Conservation (phyloP, 2,797 vertebrate species). For the Microcaecilia unicolor region DNA sequence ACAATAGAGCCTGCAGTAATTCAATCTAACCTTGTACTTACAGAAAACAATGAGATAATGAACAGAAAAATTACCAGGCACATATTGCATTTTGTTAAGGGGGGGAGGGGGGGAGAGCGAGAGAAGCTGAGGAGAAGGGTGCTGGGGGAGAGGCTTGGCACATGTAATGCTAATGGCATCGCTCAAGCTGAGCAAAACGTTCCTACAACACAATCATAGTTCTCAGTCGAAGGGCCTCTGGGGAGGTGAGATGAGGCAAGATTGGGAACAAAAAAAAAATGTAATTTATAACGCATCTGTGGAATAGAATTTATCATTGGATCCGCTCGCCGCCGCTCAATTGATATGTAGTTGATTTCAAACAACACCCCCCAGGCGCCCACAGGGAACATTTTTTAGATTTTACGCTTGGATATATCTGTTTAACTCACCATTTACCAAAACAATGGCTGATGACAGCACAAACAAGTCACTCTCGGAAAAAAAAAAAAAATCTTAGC, state of each 20-base stretch:
- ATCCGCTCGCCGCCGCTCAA: slow-evolving; percentile 78
- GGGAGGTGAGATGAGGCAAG: slow-evolving; percentile 76
- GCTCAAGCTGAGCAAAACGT: slow-evolving; percentile 74
- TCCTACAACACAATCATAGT: slow-evolving; percentile 74
- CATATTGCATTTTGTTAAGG: slow-evolving; percentile 65
- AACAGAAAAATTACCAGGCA: slow-evolving; percentile 87
- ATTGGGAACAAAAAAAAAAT: slow-evolving; percentile 73
- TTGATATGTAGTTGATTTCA: slow-evolving; percentile 98
- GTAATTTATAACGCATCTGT: slow-evolving; percentile 85
- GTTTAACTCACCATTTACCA: slow-evolving; percentile 98
- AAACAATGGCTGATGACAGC: slow-evolving; percentile 83
- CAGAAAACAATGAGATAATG: slow-evolving; percentile 98
- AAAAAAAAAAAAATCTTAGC: slow-evolving; percentile 10
- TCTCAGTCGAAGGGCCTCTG: slow-evolving; percentile 69
- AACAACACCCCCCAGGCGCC: slow-evolving; percentile 81
- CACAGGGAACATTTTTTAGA: slow-evolving; percentile 96
- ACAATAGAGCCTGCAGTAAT: slow-evolving; percentile 89
- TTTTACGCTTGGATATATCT: slow-evolving; percentile 99
- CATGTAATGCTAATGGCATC: slow-evolving; percentile 65
- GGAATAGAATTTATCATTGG: slow-evolving; percentile 85
- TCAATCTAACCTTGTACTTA: slow-evolving; percentile 98
- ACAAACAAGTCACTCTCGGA: slow-evolving; percentile 63
- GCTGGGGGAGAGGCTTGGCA: slow-evolving; percentile 35
- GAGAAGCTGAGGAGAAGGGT: slow-evolving; percentile 16
- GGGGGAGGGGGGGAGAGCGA: slow-evolving; percentile 27